Evolutionary conservation across 2,113 vertebrate species (phyloP).

Genomic region (Oncorhynchus gorbuscha): DNA sequence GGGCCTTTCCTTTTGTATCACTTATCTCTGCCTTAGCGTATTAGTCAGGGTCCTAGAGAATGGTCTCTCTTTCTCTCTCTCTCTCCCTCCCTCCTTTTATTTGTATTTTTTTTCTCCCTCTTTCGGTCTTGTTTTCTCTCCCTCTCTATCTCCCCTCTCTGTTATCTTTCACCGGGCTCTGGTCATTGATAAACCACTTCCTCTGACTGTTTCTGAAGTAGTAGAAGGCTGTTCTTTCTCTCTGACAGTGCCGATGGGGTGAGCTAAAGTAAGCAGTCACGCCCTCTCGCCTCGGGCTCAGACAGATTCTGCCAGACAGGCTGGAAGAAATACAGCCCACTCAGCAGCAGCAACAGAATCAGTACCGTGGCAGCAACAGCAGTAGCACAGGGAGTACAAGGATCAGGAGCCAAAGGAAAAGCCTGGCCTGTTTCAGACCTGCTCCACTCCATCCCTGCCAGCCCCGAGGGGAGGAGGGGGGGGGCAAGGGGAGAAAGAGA

Average conservation of each 20-base stretch:
- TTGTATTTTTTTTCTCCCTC: too few relatives aligned
- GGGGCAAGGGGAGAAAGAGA: neutral
- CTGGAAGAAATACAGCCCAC: slow-evolving; percentile 27
- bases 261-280: neutral
- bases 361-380: slow-evolving; percentile 22
- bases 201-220: too few relatives aligned
- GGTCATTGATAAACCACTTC: neutral
- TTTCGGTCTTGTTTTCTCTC: too few relatives aligned
- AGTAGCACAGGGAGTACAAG: neutral
- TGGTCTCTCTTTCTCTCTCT: too few relatives aligned
- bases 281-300: slow-evolving; percentile 1
- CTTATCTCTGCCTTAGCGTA: too few relatives aligned
- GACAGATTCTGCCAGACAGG: slow-evolving; percentile 33
- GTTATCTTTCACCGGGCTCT: neutral
- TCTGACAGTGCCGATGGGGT: neutral
- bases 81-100: too few relatives aligned
- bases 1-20: too few relatives aligned
- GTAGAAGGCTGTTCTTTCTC: neutral
- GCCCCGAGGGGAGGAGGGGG: neutral
- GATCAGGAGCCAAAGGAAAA: too few relatives aligned
- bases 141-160: too few relatives aligned
- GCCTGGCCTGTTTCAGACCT: too few relatives aligned
- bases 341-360: slow-evolving; percentile 18
- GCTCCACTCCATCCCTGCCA: too few relatives aligned
- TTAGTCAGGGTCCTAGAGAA: too few relatives aligned